These are phyloP conservation scores for Drosophila austrosaltans DNA, from an alignment of 2,888 invertebrate species.

Conservation along the genomic window DNA sequence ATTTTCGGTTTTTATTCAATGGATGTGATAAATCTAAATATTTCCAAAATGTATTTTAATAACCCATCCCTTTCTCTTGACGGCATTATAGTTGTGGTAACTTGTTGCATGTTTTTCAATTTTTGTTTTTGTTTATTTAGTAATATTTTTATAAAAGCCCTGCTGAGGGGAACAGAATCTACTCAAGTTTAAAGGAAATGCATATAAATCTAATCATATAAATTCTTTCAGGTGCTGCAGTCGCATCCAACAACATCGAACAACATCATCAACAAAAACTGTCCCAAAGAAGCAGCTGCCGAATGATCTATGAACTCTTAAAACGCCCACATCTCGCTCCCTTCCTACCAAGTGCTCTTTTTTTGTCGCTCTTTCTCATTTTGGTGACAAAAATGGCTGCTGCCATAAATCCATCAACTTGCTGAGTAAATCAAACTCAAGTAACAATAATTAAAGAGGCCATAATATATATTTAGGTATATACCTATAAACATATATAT, in stretches of 20 bases:
- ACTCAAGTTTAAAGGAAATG: conserved; percentile 44
- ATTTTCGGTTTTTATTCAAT: neutral
- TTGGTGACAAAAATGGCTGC: conserved; percentile 60
- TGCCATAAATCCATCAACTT: conserved; percentile 75
- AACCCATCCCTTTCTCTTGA: neutral
- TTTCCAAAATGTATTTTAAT: neutral
- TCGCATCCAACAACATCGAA: conserved; percentile 35
- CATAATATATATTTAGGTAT: conserved; percentile 40
- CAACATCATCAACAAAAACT: conserved; percentile 23
- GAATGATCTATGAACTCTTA: conserved; percentile 64
- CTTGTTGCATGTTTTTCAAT: neutral
- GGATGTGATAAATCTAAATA: neutral
- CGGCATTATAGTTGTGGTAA: neutral
- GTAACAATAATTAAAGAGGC: conserved; percentile 65
- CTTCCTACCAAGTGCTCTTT: conserved; percentile 20
- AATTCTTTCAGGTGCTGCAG: conserved; percentile 69
- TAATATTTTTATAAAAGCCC: neutral
- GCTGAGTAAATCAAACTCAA: conserved; percentile 65
- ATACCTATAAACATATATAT: conserved; percentile 17
- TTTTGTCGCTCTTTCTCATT: conserved; percentile 10
- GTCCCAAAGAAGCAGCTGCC: conserved; percentile 39
- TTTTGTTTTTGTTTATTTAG: neutral
- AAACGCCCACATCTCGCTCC: conserved; percentile 10
- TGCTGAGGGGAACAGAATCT: neutral
- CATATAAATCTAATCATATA: conserved; percentile 67